These are phyloP conservation scores for Nannoperca australis DNA, from an alignment of 2,797 vertebrate genomes.

Conservation along the genomic window DNA sequence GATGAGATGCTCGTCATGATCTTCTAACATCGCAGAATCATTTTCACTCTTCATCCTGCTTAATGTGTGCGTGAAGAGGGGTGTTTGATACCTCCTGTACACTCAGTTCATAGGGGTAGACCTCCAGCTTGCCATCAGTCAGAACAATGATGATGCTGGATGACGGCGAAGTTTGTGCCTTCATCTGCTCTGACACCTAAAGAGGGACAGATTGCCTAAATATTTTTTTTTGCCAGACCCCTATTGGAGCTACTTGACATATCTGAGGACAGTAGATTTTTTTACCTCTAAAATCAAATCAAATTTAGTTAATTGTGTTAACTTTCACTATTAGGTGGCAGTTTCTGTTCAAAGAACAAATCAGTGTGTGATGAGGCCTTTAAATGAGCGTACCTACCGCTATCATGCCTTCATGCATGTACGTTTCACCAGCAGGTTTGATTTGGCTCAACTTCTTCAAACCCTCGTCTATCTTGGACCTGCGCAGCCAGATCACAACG, in stretches of 20 bases:
- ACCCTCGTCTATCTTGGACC: slow-evolving; percentile 87
- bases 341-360: not conserved
- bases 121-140: slow-evolving; percentile 94
- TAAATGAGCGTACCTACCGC: slow-evolving; percentile 78
- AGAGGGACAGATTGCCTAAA: not conserved
- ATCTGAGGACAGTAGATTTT: not conserved
- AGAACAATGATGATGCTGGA: slow-evolving; percentile 93
- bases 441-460: slow-evolving; percentile 88
- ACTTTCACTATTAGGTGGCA: not conserved
- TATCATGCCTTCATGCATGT: slow-evolving; percentile 94
- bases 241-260: not conserved
- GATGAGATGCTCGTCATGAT: not conserved
- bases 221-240: not conserved
- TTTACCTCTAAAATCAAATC: not conserved
- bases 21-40: not conserved
- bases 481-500: slow-evolving; percentile 34
- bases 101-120: slow-evolving; percentile 88
- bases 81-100: slow-evolving; percentile 86
- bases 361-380: not conserved
- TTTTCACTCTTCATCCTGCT: not conserved
- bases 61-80: not conserved
- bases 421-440: slow-evolving; percentile 92
- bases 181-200: slow-evolving; percentile 91
- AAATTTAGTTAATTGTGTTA: not conserved
- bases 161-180: slow-evolving; percentile 82